Base-by-base conservation (phyloP, 2,888 invertebrate species). In the Conistra vaccinii region DNA sequence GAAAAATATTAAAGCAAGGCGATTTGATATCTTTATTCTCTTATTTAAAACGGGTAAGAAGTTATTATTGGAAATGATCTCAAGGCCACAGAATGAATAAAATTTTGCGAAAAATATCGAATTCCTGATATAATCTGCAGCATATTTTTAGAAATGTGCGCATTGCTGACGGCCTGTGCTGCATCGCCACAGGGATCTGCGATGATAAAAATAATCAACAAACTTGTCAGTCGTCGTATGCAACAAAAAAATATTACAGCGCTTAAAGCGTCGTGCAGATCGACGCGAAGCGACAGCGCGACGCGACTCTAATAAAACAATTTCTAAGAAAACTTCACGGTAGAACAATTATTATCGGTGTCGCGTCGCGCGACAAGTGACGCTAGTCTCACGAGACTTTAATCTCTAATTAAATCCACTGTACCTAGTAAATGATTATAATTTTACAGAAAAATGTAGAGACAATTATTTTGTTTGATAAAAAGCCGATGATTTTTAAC, bases 51-150 rank as follows among this genome's bases (percentile, higher is more conserved):
- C 73, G 53, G 73, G 61, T 70, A 23, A 57, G 17, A 68, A 65
- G 23, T 26, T 61, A 57, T 73, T 73, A 61, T 84, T 82, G 53
- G 60, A 82, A 74, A 84, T 35, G 55, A 71, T 57, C 42, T 65
- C 51, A 68, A 73, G 62, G 63, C 29, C 58, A 70, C 29, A 14
- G 23, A 63, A 73, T 70, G 35, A 51, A 60, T 39, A 63, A 29
- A 32, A 39, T 32, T 63, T 63, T 35, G 61, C 20, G 63, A 70
- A 76, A 81, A 83, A 60, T 73, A 79, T 73, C 73, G 26, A 72
- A 70, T 79, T 79, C 51, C 51, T 70, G 58, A 57, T 76, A 61
- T 3, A n/a, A 68, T 74, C 42, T 60, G 55, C 48, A 80, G 20
- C 14, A 48, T 76, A 67, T 80, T 71, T 62, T 82, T 77, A 68